Evolutionary conservation across 2,113 vertebrate genomes (phyloP), one percentile per base, ranked within the genome.

Genomic region (Pseudopodoces humilis): DNA sequence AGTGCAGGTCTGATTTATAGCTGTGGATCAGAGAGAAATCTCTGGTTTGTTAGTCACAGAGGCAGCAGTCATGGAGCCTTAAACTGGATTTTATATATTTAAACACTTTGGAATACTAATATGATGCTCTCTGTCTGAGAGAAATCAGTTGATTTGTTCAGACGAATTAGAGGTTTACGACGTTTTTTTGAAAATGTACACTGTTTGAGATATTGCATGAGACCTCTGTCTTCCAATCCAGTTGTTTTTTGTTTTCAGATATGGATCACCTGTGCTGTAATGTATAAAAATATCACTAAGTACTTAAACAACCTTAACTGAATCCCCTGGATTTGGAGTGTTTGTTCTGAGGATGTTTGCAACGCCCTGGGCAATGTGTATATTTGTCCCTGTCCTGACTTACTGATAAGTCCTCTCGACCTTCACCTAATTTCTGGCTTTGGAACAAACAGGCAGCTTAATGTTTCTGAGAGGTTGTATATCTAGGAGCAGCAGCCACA

Each of bases 351-450:
- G 43, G 22, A 44, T 0, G 1, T 90, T 91, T 92, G 79, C 86
- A 77, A 90, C 10, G 41, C 22, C 2, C 46, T 62, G 37, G 27
- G 33, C 60, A 70, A 75, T 19, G 35, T 19, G 8, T 68, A 4
- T 86, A 21, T 95, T 96, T 94, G 65, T 65, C 67, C 53, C 46
- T 86, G 62, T 68, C 55, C 50, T 74, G 55, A 47, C 50, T 77
- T 71, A 78, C 41, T 87, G 87, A 88, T 95, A 94, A 87, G 17
- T 50, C 23, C 53, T 80, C 59, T 95, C 75, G 92, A 67, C 93
- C 60, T 41, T 95, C 78, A 96, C 91, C 91, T 65, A 13, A 41
- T 94, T 94, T 86, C 53, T 80, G 50, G 35, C 72, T 65, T 92
- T 90, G 53, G 55, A 67, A 41, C 55, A 95, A 92, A 77, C 60